Conservation (phyloP, 1,140 invertebrate species). For the Drosophila fuyamai region DNA sequence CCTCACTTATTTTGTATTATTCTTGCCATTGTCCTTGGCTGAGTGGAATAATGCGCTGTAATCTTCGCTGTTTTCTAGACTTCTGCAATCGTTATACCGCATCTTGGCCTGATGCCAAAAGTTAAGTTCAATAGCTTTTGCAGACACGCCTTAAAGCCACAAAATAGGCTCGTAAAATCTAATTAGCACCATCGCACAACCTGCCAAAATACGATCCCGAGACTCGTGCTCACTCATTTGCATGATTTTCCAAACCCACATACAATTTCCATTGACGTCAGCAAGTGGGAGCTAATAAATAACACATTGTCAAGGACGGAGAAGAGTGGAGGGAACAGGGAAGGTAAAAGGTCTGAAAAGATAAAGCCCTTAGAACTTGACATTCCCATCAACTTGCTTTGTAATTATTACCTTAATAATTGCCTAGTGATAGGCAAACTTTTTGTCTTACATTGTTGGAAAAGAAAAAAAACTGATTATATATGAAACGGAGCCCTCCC, state of each 20-base stretch:
- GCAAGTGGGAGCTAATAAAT: slow-evolving; percentile 22
- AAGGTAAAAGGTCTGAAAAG: not conserved
- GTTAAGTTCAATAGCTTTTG: slow-evolving; percentile 50
- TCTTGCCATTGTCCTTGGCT: slow-evolving; percentile 30
- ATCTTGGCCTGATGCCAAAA: slow-evolving; percentile 33
- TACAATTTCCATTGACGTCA: slow-evolving; percentile 59
- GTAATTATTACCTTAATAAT: slow-evolving; percentile 10
- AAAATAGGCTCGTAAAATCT: slow-evolving; percentile 52
- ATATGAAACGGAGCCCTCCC: too few species aligned
- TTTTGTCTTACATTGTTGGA: not conserved
- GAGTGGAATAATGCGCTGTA: not conserved
- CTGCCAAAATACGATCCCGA: slow-evolving; percentile 30
- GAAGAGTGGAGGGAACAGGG: not conserved
- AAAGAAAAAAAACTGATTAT: not conserved
- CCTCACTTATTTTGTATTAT: slow-evolving; percentile 12
- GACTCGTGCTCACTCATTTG: slow-evolving; percentile 32
- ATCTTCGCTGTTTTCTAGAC: not conserved
- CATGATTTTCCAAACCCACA: slow-evolving; percentile 45
- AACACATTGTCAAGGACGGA: slow-evolving; percentile 10
- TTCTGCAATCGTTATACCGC: slow-evolving; percentile 10
- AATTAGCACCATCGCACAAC: slow-evolving; percentile 57
- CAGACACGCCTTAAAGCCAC: slow-evolving; percentile 25
- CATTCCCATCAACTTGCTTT: slow-evolving; percentile 2
- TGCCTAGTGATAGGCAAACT: not conserved
- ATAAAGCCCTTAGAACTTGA: slow-evolving; percentile 16